Evolutionary conservation across 2,113 vertebrate species (phyloP).

Genomic region (Austrofundulus limnaeus): DNA sequence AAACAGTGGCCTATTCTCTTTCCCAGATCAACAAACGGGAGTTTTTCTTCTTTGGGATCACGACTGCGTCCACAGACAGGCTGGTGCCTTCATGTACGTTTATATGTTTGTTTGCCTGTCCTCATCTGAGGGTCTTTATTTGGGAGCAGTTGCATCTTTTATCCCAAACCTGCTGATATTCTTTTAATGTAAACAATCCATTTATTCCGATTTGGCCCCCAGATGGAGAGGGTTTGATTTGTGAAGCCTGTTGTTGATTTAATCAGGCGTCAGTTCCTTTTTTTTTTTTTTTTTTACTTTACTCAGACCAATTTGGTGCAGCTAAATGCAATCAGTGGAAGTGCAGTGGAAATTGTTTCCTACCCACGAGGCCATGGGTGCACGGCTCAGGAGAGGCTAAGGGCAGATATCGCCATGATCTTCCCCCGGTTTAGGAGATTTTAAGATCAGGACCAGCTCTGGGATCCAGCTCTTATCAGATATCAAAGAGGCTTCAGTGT

Average conservation of each 20-base stretch:
- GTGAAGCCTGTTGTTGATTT: slow-evolving; percentile 57
- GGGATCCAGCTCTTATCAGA: slow-evolving; percentile 68
- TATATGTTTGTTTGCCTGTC: slow-evolving; percentile 54
- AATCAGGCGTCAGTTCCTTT: slow-evolving; percentile 49
- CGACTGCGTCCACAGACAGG: slow-evolving; percentile 62
- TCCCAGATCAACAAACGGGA: slow-evolving; percentile 66
- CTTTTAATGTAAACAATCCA: slow-evolving; percentile 1
- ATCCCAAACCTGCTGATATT: slow-evolving; percentile 13
- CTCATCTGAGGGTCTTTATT: slow-evolving; percentile 42
- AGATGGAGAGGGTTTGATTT: slow-evolving; percentile 71
- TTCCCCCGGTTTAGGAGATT: slow-evolving; percentile 67
- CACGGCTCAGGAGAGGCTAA: slow-evolving; percentile 49
- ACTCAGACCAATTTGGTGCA: slow-evolving; percentile 54
- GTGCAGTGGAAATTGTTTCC: slow-evolving; percentile 73
- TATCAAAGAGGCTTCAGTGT: slow-evolving; percentile 55
- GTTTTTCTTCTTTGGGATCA: slow-evolving; percentile 24
- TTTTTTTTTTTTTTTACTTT: slow-evolving; percentile 17
- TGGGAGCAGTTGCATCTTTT: slow-evolving; percentile 11
- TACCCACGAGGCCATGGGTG: slow-evolving; percentile 63
- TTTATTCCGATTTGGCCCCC: slow-evolving; percentile 29
- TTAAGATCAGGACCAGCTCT: slow-evolving; percentile 71
- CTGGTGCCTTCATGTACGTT: slow-evolving; percentile 67
- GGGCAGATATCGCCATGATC: slow-evolving; percentile 68
- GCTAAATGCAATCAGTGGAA: slow-evolving; percentile 73
- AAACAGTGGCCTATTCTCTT: slow-evolving; percentile 51